Evolutionary conservation across 92 coral and sea anemone species (phyloP), one percentile per base, ranked within the genome.

Genomic region (Porites rus): DNA sequence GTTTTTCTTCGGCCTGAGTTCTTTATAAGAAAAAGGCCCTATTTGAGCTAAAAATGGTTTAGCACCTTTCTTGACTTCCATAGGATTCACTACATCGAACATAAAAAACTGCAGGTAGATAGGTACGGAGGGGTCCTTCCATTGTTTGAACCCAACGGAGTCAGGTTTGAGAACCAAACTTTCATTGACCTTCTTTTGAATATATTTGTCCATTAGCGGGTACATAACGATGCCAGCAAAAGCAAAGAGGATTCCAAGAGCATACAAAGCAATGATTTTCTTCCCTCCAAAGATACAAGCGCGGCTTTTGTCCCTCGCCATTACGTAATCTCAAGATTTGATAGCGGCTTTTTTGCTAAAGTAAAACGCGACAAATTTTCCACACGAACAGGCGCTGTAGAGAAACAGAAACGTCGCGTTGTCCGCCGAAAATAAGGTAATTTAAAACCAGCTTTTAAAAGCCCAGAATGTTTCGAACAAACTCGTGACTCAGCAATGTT

Each of bases 11-110:
- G 83, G 87, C 61, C 97, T 80, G 85, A 84, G 91, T 74, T 96
- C 99, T 24, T 91, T 80, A 83, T 96, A 96, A 0, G 99, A 96
- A 65, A 95, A 96, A 3, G 99, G 99, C 24, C 99, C 99, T 78
- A 69, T 95, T 77, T 96, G 93, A 4, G 50, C 79, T 13, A 95
- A 88, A 22, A 51, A 19, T 17, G 98, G 98, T 16, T 80, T 86
- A 5, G 46, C 24, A 6, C 96, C 96, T 59, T 84, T 28, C 61
- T 71, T 76, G 10, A 89, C 95, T 71, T 96, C 95, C 3, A 69
- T 54, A 50, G 74, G 71, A 87, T 96, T 96, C 16, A 67, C 76
- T 4, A 96, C 78, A 78, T 77, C 74, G 71, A 96, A 96, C 13
- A 94, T 50, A 76, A 88, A 91, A 86, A 95, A 93, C 81, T 93